These are phyloP conservation scores for Cercopithecus hamlyni DNA, from an alignment of 2,797 vertebrate genomes.

Conservation along the genomic window DNA sequence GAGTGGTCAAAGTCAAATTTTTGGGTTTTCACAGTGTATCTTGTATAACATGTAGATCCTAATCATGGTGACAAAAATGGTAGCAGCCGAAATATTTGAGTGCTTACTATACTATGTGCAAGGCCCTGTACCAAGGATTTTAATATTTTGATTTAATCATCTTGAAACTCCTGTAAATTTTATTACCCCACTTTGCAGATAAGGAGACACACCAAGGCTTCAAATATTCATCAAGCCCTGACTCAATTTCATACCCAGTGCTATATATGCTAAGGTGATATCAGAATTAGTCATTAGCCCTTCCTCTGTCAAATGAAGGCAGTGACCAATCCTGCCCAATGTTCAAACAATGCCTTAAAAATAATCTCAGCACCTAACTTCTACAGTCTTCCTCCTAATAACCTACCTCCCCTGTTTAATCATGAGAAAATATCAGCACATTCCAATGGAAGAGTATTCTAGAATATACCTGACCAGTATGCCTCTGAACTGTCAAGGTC, in stretches of 20 bases:
- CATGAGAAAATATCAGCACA: neutral
- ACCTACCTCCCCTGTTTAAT: neutral
- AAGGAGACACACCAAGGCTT: neutral
- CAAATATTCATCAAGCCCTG: neutral
- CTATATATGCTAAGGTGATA: neutral
- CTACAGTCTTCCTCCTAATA: neutral
- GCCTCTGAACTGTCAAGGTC: neutral
- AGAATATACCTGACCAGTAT: neutral
- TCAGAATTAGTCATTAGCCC: neutral
- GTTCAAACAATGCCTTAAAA: neutral
- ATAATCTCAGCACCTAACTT: neutral
- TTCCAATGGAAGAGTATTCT: neutral
- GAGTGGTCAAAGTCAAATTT: neutral
- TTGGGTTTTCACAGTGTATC: neutral
- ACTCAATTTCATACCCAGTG: neutral
- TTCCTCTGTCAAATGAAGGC: neutral
- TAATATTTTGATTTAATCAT: conserved; percentile 36
- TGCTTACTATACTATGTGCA: neutral
- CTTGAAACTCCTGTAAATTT: neutral
- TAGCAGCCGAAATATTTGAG: conserved; percentile 5
- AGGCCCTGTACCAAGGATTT: neutral
- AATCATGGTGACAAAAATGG: neutral
- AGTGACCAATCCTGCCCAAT: neutral
- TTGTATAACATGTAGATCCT: neutral
- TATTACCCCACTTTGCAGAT: neutral